A percentile compares a stretch with the other conserved stretches of the same genome.
Evolutionary conservation across 1,140 invertebrate genomes (phyloP).

Genomic region (Drosophila murphyi): DNA sequence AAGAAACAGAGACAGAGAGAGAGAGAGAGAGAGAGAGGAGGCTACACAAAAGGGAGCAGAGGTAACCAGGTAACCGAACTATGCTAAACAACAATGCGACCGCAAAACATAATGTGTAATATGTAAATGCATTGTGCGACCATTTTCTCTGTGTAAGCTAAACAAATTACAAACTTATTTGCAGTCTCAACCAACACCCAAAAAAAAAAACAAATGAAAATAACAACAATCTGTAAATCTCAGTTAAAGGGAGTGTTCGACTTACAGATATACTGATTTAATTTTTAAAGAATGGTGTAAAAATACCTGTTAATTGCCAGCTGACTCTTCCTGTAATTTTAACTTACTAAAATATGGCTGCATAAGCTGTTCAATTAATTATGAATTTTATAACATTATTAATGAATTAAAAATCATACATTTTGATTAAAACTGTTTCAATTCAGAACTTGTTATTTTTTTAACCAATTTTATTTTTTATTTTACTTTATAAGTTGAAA

Average conservation of each 20-base stretch:
- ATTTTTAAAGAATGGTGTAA: not conserved
- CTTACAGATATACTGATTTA: not conserved
- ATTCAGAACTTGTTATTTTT: too few species aligned
- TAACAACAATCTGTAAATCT: not conserved
- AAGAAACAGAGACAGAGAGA: not conserved
- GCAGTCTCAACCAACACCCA: slow-evolving; percentile 35
- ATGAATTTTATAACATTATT: too few species aligned
- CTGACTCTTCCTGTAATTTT: too few species aligned
- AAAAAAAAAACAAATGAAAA: slow-evolving; percentile 21
- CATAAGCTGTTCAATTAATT: too few species aligned
- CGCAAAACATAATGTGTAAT: slow-evolving; percentile 66
- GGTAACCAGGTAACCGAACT: slow-evolving; percentile 22
- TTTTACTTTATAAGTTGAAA: too few species aligned
- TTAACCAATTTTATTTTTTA: too few species aligned
- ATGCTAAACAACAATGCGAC: slow-evolving; percentile 47
- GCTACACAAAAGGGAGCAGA: not conserved
- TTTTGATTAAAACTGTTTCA: too few species aligned
- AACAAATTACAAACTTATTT: slow-evolving; percentile 77
- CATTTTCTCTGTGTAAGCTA: slow-evolving; percentile 63
- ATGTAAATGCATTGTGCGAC: slow-evolving; percentile 64
- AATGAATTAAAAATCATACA: too few species aligned
- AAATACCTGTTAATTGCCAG: too few species aligned
- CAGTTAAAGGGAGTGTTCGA: not conserved
- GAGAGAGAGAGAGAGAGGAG: too few species aligned
- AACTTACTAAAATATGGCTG: too few species aligned